Base-by-base conservation (phyloP, 2,797 vertebrate genomes). In the Rhyacichthys aspro region DNA sequence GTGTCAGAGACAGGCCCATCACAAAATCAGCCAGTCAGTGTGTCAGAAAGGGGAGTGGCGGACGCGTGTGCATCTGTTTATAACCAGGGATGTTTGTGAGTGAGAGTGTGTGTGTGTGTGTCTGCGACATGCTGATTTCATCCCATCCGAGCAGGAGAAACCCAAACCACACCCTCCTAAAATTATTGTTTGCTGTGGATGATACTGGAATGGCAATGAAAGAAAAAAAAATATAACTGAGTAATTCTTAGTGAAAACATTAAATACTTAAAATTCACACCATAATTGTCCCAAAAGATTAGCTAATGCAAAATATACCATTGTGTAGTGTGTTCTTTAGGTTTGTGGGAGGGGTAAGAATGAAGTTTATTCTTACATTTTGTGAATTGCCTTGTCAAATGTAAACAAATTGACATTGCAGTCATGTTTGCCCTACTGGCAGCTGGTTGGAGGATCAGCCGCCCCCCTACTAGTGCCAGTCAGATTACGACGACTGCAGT, bases 1-100 rank as follows among this genome's bases (percentile, higher is more conserved):
- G 82, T 90, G 89, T 90, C 86, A 90, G 81, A 83, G 79, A 76
- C 72, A 63, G 74, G 73, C 81, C 88, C 76, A 76, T 81, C 74
- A 70, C 76, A 55, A 63, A 86, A 89, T 81, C 84, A 88, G 70
- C 83, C 78, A 86, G 85, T 84, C 79, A 87, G 72, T 85, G 76
- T 84, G 86, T 82, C 76, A 84, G 70, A 69, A 59, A 17, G 48
- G 75, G 74, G 82, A 78, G 72, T 61, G 66, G 75, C 48, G 3
- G 54, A 56, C 50, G 57, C 52, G 43, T 69, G 70, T 68, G 66
- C 32, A 32, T 66, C 43, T 60, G 61, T 76, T 72, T 81, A 57
- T 58, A 62, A 67, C 54, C n/a, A 47, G 12, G 45, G 37, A 6
- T 57, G 45, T 75, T 17, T 59, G 55, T 44, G 48, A 70, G 39